Evolutionary conservation across 2,113 vertebrate genomes (phyloP).

Genomic region (Oryzias curvinotus): DNA sequence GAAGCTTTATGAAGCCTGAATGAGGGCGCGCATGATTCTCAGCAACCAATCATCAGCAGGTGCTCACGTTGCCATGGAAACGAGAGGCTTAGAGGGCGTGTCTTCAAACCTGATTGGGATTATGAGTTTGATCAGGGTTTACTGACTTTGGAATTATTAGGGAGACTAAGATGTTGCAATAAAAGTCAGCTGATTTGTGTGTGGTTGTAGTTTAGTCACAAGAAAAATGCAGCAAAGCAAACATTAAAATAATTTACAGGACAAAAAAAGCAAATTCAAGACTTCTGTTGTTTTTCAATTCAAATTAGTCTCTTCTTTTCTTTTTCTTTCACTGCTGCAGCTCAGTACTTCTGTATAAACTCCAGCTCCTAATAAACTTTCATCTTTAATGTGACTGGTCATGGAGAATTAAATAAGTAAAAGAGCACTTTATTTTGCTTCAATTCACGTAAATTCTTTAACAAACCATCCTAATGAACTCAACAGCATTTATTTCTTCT

Average conservation of each 20-base stretch:
- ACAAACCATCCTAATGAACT: too few species aligned
- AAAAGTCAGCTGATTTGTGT: not conserved
- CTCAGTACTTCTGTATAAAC: too few species aligned
- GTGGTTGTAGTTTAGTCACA: not conserved
- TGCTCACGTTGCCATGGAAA: conserved; percentile 32
- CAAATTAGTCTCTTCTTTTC: too few species aligned
- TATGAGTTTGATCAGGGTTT: conserved; percentile 4
- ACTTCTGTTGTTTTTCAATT: too few species aligned
- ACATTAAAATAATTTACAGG: not conserved
- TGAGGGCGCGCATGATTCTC: conserved; percentile 10
- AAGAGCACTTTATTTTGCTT: too few species aligned
- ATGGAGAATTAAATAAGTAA: too few species aligned
- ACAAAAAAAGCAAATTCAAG: not conserved
- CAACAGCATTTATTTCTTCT: too few species aligned
- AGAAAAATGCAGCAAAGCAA: not conserved
- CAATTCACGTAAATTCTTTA: too few species aligned
- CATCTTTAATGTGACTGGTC: too few species aligned
- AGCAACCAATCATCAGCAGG: conserved; percentile 48
- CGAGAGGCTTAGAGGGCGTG: conserved; percentile 45
- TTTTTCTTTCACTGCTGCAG: too few species aligned
- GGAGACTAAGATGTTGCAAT: not conserved
- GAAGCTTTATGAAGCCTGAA: conserved; percentile 39
- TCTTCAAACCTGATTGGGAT: conserved; percentile 28
- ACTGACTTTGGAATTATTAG: conserved; percentile 14
- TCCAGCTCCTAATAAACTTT: too few species aligned